Evolutionary conservation across 2,113 vertebrate species (phyloP), one percentile per base, ranked within the genome.

Genomic region (Oncorhynchus clarkii): DNA sequence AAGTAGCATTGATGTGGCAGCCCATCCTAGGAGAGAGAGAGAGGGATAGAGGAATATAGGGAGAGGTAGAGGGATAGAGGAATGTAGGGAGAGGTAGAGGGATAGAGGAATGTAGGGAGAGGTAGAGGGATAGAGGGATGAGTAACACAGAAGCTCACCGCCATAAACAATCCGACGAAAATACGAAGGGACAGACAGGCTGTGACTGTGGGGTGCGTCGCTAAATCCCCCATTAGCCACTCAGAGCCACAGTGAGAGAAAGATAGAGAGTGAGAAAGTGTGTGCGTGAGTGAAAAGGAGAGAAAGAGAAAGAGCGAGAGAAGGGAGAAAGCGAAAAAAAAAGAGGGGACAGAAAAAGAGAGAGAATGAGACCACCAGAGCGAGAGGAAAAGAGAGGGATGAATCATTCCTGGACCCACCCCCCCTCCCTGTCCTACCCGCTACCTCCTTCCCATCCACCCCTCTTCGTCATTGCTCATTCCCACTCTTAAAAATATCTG

Each of bases 1-100:
- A 67, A 82, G 83, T 83, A 75, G 78, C 83, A 84, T 86, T 82
- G 18, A 75, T 76, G 73, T 85, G 82, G 84, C 80, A 86, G 85
- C 71, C 71, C 5, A 39, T 84, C 80, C 71, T 83, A 76, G 66
- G 75, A 80, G 76, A 82, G 0, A 74, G 3, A 29, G 24, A 20
- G 20, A 60, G 57, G 20, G 57, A 60, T 60, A 29, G 29, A 29
- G 29, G 29, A 29, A 29, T 29, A 0, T 29, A 29, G 29, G 24
- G 83, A 79, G 29, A 29, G 29, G 29, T 29, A 29, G 29, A 29
- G 29, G 29, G 29, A 29, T 29, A 29, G 29, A 29, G 29, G 29
- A 29, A 29, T 29, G 0, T 4, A 29, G 29, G 29, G 3, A 29
- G 29, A 29, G 29, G 29, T 29, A 4, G 29, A 4, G 29, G 29